A percentile compares a stretch with the other conserved stretches of the same genome.
Conservation (phyloP, 2,888 invertebrate genomes). For the Harpalus rubripes region DNA sequence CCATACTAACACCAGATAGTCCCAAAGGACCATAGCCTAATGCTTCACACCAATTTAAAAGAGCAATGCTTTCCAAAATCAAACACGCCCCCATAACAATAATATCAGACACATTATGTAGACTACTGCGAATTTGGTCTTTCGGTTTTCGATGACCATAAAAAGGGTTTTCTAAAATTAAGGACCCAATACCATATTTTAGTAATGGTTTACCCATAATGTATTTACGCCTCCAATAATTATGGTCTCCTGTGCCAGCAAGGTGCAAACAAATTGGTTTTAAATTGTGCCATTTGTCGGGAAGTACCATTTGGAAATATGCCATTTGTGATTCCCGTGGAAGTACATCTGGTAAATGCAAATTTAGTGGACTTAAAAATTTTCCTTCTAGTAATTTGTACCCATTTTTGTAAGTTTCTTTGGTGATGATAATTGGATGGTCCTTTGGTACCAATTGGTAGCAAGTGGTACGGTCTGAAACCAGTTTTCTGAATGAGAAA, state of each 20-base stretch:
- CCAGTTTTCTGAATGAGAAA: slow-evolving; percentile 92
- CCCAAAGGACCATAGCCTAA: slow-evolving; percentile 96
- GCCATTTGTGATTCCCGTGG: slow-evolving; percentile 91
- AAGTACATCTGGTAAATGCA: slow-evolving; percentile 91
- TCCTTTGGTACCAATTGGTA: slow-evolving; percentile 88
- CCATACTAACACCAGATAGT: slow-evolving; percentile 97
- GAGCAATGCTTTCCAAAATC: slow-evolving; percentile 93
- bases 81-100: slow-evolving; percentile 99
- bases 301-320: slow-evolving; percentile 91
- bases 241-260: slow-evolving; percentile 99
- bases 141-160: slow-evolving; percentile 93
- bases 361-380: slow-evolving; percentile 91
- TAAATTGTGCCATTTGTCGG: slow-evolving; percentile 86
- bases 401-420: slow-evolving; percentile 88
- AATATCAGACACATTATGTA: slow-evolving; percentile 97
- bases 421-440: slow-evolving; percentile 91
- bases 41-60: slow-evolving; percentile 96
- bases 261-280: slow-evolving; percentile 95
- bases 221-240: slow-evolving; percentile 93
- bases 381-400: slow-evolving; percentile 90
- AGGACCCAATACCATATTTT: slow-evolving; percentile 94
- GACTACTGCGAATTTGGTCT: slow-evolving; percentile 91
- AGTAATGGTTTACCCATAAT: slow-evolving; percentile 94
- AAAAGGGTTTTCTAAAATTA: slow-evolving; percentile 98
- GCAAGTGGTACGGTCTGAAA: slow-evolving; percentile 91